Base-by-base conservation (phyloP, 1,140 invertebrate genomes). In the Drosophila teissieri region DNA sequence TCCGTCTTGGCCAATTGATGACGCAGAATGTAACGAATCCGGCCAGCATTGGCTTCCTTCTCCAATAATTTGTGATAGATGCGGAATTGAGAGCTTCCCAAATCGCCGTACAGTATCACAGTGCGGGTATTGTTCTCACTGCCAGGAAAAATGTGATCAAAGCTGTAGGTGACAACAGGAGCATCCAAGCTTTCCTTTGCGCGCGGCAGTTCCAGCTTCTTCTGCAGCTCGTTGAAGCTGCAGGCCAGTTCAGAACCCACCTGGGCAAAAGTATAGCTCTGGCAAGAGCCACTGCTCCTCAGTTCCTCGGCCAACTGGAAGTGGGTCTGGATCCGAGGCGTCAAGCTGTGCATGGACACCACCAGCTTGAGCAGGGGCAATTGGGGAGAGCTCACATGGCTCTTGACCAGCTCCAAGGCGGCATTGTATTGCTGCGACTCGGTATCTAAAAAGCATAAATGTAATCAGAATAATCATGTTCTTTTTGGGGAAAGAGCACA, bases 261-360 rank as follows among this genome's bases (percentile, higher is more conserved):
- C 80, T 97, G 95, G 11, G 95, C 95, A 91, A 96, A 92, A 6
- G 75, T 86, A 5, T 46, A 95, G 48, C 94, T 94, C 55, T 94
- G 91, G 8, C 83, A 90, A 7, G 79, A 61, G 92, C 97, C 98
- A 7, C 93, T 90, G 17, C 93, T 91, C 84, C 91, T 54, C 94
- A 94, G 36, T 94, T 93, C 52, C 94, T 94, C 93, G 94, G 97
- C 97, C 93, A 98, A 97, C 94, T 98, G 97, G 64, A 95, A 95
- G 93, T 97, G 98, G 95, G 98, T 98, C 91, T 97, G 96, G 56
- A 99, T 95, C 61, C 96, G 95, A 8, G 98, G 97, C 4, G 98
- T 98, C 90, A 97, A 95, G 57, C 95, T 95, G 74, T 98, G 95
- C 82, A 99, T 94, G 1, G 98, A 96, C n/a, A 99, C 93, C 24